phyloP scores from a whole-genome alignment of 2,113 vertebrate species.

The Pollachius pollachius region DNA sequence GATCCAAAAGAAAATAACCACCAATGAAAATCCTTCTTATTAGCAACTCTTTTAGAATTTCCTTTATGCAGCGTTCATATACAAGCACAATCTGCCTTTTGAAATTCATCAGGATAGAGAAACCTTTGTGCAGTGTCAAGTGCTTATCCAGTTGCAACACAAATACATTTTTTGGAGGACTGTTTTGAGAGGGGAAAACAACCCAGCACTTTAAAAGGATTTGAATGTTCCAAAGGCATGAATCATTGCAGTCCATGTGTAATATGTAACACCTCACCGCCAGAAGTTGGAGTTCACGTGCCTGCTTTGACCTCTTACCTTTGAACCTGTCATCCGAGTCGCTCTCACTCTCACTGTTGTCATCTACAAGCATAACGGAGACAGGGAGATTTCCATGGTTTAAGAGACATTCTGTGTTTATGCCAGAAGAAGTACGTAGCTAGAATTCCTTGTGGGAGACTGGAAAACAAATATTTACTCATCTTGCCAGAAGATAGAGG shows the following conservation, averaged over 20 bases:
- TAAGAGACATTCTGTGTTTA: conserved; percentile 41
- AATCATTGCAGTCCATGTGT: background rate
- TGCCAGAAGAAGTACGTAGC: conserved; percentile 16
- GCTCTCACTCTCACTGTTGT: conserved; percentile 98
- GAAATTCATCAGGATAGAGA: too few species aligned
- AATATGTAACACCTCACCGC: background rate
- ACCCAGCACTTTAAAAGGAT: background rate
- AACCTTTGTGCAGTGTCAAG: too few species aligned
- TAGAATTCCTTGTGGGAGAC: conserved; percentile 35
- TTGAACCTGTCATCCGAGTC: conserved; percentile 99
- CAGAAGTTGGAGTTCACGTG: conserved; percentile 4
- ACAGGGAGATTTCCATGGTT: conserved; percentile 43
- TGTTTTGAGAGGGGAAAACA: background rate
- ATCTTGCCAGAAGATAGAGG: conserved; percentile 31
- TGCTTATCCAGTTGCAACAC: conserved; percentile 11
- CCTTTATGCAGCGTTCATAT: too few species aligned
- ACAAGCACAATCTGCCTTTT: too few species aligned
- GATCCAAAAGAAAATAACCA: too few species aligned
- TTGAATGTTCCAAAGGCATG: background rate
- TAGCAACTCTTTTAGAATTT: too few species aligned
- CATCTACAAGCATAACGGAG: conserved; percentile 82
- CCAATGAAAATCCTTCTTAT: too few species aligned
- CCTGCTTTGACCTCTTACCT: conserved; percentile 79
- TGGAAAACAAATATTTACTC: conserved; percentile 49
- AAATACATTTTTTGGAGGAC: conserved; percentile 16